phyloP scores from a whole-genome alignment of 2,797 vertebrate genomes.

The Scyliorhinus canicula region DNA sequence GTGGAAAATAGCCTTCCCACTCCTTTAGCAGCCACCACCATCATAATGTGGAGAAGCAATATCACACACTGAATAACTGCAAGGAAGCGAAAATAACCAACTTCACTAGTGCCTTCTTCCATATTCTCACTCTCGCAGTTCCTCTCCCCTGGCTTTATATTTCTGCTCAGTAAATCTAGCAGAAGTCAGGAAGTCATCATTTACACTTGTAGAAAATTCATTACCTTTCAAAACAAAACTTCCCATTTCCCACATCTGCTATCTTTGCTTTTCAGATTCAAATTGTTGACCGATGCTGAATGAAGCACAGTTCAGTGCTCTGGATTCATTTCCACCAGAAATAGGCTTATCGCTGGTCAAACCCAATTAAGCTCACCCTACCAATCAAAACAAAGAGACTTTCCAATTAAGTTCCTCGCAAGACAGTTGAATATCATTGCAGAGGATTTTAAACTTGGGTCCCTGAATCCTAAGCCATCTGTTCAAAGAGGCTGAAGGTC shows the following conservation, averaged over 20 bases:
- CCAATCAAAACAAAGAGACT: not conserved
- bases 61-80: not conserved
- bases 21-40: not conserved
- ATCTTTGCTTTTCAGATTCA: not conserved
- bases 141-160: not conserved
- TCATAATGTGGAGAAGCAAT: not conserved
- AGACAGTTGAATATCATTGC: no score
- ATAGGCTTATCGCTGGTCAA: not conserved
- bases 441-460: no score
- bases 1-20: not conserved
- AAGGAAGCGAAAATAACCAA: not conserved
- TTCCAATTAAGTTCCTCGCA: not conserved
- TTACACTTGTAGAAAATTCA: not conserved
- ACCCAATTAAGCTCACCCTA: not conserved
- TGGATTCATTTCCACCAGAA: not conserved
- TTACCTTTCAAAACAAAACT: not conserved
- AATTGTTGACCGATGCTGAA: not conserved
- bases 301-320: not conserved
- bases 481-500: not conserved
- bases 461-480: not conserved
- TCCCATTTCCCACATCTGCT: not conserved
- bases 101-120: not conserved
- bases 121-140: not conserved
- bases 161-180: not conserved
- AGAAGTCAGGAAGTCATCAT: not conserved